Evolutionary conservation across 2,888 invertebrate species (phyloP), one percentile per base, ranked within the genome.

Genomic region (Nomada ruficornis): DNA sequence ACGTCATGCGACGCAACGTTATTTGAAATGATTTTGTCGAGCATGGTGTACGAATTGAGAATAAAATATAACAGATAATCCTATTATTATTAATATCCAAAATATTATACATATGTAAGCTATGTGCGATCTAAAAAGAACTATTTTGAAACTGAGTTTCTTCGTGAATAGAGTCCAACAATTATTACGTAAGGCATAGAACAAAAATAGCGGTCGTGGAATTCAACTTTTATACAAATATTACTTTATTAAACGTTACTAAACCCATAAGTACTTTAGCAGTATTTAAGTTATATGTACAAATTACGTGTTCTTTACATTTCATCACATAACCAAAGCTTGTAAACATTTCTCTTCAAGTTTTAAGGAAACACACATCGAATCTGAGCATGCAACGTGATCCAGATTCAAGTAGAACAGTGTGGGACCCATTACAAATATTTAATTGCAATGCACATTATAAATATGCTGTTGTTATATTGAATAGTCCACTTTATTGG

Each of bases 381-480:
- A 76, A 26, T 70, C 26, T 70, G 42, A 68, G 55, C 36, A 90
- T 89, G 90, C 82, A 89, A 77, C 80, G 82, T 62, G 55, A 77
- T 11, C 11, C 59, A 11, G 67, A 81, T 20, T 10, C 29, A 10
- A 26, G 63, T 50, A 79, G 77, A 64, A 85, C 62, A 68, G 9
- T 87, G 3, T 93, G 93, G 93, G 69, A 91, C 73, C 92, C 93
- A 15, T 18, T 83, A 36, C 82, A 90, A n/a, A 76, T 91, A 36
- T 90, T 93, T 69, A 4, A 73, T n/a, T 73, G 69, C 50, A 63
- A 86, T 3, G 5, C 26, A 10, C 70, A 81, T 44, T 72, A 88
- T 7, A 95, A 95, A 36, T 96, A 96, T 94, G 96, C 96, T 5
- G 94, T 97, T 65, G 79, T 97, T 42, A 94, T 97, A 74, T 94